Evolutionary conservation across 2,113 vertebrate genomes (phyloP).

Genomic region (Boulengeromyrus knoepffleri): DNA sequence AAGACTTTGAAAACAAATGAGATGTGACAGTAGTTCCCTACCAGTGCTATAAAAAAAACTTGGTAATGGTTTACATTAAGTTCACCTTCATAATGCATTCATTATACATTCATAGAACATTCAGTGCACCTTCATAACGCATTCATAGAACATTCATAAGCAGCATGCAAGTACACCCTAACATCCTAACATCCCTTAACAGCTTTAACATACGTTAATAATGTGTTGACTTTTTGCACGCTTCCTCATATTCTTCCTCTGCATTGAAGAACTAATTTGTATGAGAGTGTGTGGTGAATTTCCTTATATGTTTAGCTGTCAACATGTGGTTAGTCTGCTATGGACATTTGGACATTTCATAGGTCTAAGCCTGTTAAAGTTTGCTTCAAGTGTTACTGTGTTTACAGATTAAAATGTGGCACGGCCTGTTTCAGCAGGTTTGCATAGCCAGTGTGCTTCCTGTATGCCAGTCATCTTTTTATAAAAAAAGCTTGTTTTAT

Average conservation of each 20-base stretch:
- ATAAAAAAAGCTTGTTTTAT: neutral
- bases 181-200: no score
- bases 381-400: slow-evolving; percentile 31
- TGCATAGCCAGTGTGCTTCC: slow-evolving; percentile 34
- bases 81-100: no score
- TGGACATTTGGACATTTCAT: neutral
- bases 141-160: no score
- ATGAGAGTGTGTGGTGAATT: neutral
- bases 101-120: no score
- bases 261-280: neutral
- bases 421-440: slow-evolving; percentile 41
- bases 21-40: neutral
- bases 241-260: neutral
- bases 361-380: neutral
- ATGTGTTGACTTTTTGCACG: neutral
- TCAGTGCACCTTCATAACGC: no score
- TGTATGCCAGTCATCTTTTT: slow-evolving; percentile 21
- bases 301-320: neutral
- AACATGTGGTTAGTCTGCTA: neutral
- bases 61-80: no score
- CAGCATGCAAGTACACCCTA: no score
- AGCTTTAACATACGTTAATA: no score
- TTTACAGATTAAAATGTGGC: slow-evolving; percentile 33
- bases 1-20: neutral
- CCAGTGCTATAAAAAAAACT: neutral